phyloP scores from a whole-genome alignment of 1,140 invertebrate species.

The Dolichoris vasculosae region DNA sequence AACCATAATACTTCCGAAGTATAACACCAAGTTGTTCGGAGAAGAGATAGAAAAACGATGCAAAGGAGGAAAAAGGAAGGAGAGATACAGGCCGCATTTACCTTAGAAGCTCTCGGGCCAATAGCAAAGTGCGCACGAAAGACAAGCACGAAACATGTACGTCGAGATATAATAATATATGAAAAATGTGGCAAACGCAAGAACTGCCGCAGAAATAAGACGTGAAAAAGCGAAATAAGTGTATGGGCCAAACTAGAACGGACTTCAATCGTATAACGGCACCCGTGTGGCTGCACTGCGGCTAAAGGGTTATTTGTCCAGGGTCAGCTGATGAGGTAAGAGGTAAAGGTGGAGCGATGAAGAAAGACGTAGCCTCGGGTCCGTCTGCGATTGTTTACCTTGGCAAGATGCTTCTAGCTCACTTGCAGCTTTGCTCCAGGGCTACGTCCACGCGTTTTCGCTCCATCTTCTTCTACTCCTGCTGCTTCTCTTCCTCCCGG shows the following conservation, averaged over 20 bases:
- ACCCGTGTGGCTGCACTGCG: background rate
- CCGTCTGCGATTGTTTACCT: slow-evolving; percentile 8
- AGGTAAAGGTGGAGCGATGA: background rate
- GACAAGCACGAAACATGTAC: background rate
- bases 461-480: background rate
- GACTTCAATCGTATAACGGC: too few relatives aligned
- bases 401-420: slow-evolving; percentile 40
- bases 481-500: background rate
- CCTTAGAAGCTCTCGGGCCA: background rate
- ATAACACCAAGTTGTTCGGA: background rate
- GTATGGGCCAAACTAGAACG: too few relatives aligned
- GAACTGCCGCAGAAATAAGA: background rate
- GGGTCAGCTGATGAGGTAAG: background rate
- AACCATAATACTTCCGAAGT: background rate
- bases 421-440: slow-evolving; percentile 33
- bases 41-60: background rate
- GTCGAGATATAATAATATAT: background rate
- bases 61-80: background rate
- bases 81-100: background rate
- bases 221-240: background rate
- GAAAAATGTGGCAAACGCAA: background rate
- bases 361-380: background rate
- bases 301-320: background rate
- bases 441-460: background rate
- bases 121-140: background rate